Conservation (phyloP, 2,888 invertebrate species). For the Noctua pronuba region DNA sequence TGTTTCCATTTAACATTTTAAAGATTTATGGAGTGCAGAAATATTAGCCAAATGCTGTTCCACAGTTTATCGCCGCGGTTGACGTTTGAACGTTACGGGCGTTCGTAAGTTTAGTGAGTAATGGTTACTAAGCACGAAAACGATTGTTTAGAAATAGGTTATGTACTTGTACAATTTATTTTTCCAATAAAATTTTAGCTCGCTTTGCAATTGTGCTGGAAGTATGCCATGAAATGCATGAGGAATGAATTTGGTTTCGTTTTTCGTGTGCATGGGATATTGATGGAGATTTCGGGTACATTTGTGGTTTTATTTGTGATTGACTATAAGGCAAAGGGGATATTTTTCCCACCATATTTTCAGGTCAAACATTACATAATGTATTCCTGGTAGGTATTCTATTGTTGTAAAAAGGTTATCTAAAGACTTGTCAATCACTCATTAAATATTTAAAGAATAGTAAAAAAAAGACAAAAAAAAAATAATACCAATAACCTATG, state of each 20-base stretch:
- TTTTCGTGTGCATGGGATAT: neutral
- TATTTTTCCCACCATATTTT: too few relatives aligned
- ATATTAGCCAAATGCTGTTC: conserved; percentile 58
- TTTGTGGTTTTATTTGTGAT: neutral
- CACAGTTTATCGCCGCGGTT: conserved; percentile 69
- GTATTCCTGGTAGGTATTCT: too few relatives aligned
- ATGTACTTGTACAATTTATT: conserved; percentile 54
- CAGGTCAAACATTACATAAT: too few relatives aligned
- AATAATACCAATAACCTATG: too few relatives aligned
- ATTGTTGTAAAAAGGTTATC: too few relatives aligned
- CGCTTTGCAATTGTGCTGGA: conserved; percentile 23
- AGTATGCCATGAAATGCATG: conserved; percentile 28
- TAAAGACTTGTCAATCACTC: too few relatives aligned
- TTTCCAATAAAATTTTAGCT: conserved; percentile 58
- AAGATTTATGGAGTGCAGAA: conserved; percentile 55
- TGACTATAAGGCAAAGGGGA: neutral
- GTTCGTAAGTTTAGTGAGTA: conserved; percentile 72
- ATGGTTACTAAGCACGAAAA: conserved; percentile 73
- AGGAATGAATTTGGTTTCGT: neutral
- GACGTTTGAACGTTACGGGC: conserved; percentile 70
- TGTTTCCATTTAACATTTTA: neutral
- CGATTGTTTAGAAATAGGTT: conserved; percentile 67
- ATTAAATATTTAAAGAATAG: too few relatives aligned
- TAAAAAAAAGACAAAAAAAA: too few relatives aligned
- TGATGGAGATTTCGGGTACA: neutral